Base-by-base conservation (phyloP, 2,113 vertebrate species). In the Romanogobio albipinnatus region DNA sequence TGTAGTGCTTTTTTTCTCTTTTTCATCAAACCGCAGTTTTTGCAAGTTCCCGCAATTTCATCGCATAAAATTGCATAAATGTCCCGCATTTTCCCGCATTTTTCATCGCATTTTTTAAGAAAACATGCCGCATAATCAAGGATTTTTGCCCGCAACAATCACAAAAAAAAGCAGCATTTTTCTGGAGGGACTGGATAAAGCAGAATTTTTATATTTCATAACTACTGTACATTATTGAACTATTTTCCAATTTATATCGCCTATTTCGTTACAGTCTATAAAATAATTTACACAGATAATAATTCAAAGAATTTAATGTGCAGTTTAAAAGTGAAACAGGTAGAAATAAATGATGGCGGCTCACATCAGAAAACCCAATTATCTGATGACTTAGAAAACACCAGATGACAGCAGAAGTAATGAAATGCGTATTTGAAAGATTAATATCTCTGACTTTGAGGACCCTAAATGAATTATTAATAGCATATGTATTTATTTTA, bases 381-480 rank as follows among this genome's bases (percentile, higher is more conserved):
- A 66, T 86, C 84, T 64, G 13, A 51, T 62, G 76, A 61, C 77
- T 73, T 79, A 29, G 36, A 71, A 81, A 80, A 81, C 58, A 29
- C 14, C 78, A 76, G 78, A 84, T 39, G 85, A 88, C 86, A 86
- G 84, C 1, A 59, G 11, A 36, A 76, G 75, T 82, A 86, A 91
- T 81, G 87, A 91, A 92, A 87, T 70, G 43, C 19, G 75, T 62
- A 81, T 86, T 85, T 91, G 84, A 90, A 91, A 90, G 84, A 89
- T 91, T 90, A 89, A 91, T 92, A 89, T 87, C 88, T 85, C 87
- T 90, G 76, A 87, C 76, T 87, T 89, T 87, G 84, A 89, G 75
- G 78, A 75, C 59, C 75, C 56, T 51, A n/a, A 39, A 71, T 82
- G 33, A 86, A 91, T 92, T 88, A 92, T 92, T 92, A 91, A 92